These are phyloP conservation scores for Irena cyanogastra DNA, from an alignment of 2,113 vertebrate genomes.

Conservation along the genomic window DNA sequence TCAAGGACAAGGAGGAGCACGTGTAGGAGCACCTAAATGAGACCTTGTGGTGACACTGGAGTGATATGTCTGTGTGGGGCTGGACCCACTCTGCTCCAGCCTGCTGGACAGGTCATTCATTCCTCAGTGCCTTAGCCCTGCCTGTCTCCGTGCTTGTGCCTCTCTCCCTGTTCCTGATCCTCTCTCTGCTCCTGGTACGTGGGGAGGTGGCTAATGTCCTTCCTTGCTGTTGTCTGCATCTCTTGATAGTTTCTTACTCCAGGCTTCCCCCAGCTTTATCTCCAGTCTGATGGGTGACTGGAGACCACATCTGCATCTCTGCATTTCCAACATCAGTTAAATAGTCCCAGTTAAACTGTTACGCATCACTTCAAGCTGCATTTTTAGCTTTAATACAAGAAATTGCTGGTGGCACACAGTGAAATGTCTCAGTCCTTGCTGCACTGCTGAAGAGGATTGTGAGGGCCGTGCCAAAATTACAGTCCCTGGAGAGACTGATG, in stretches of 20 bases:
- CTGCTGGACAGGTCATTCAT: not conserved
- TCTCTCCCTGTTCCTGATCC: not conserved
- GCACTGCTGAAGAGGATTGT: not conserved
- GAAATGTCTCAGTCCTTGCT: not conserved
- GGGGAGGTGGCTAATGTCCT: not conserved
- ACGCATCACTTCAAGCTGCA: not conserved
- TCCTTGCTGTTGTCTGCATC: not conserved
- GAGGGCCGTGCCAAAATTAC: not conserved
- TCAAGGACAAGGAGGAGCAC: not conserved
- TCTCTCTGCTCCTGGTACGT: not conserved
- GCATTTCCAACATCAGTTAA: not conserved
- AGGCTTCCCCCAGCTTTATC: not conserved
- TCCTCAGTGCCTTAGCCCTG: not conserved
- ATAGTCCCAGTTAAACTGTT: not conserved
- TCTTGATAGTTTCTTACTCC: not conserved
- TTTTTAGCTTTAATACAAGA: not conserved
- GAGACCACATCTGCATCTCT: not conserved
- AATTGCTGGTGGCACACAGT: not conserved
- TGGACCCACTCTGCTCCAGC: not conserved
- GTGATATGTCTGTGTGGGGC: not conserved
- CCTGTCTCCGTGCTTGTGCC: not conserved
- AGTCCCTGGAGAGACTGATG: not conserved
- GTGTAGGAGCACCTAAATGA: not conserved
- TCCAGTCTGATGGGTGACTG: not conserved
- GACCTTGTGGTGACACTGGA: not conserved